These are phyloP conservation scores for Borostomias antarcticus DNA, from an alignment of 2,797 vertebrate species.

Conservation along the genomic window DNA sequence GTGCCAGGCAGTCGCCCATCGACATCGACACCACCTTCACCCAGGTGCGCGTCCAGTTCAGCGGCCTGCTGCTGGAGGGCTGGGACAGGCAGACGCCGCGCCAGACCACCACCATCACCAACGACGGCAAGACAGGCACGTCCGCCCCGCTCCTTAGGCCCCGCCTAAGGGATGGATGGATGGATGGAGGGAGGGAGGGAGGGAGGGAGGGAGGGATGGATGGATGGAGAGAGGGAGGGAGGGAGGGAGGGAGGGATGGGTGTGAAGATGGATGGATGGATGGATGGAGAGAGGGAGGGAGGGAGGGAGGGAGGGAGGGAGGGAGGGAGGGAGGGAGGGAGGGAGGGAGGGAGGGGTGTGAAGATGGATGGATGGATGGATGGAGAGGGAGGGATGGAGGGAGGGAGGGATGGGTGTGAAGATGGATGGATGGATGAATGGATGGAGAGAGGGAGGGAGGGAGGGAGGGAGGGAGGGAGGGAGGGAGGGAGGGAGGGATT, in stretches of 20 bases:
- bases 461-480: background rate
- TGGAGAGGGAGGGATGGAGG: too few relatives aligned
- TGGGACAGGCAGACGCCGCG: constrained; percentile 74
- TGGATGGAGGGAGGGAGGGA: constrained; percentile 27
- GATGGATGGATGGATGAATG: too few relatives aligned
- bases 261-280: constrained; percentile 29
- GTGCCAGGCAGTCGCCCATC: constrained; percentile 91
- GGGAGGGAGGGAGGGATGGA: constrained; percentile 25
- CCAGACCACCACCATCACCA: constrained; percentile 81
- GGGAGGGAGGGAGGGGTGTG: constrained; percentile 21
- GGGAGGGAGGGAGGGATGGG: constrained; percentile 30
- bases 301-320: constrained; percentile 24
- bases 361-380: background rate
- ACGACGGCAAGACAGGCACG: constrained; percentile 93
- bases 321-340: constrained; percentile 10
- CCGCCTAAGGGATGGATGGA: background rate
- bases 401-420: constrained; percentile 5
- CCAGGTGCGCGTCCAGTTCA: constrained; percentile 90
- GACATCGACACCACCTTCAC: constrained; percentile 93
- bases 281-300: background rate
- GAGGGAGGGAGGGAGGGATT: background rate
- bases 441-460: constrained; percentile 35
- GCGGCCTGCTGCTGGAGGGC: constrained; percentile 88
- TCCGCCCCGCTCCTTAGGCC: background rate
- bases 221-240: constrained; percentile 39